Percentiles rank a stretch among this genome's conserved stretches.
Conservation (phyloP, 2,113 vertebrate species). For the Lanius ludovicianus region DNA sequence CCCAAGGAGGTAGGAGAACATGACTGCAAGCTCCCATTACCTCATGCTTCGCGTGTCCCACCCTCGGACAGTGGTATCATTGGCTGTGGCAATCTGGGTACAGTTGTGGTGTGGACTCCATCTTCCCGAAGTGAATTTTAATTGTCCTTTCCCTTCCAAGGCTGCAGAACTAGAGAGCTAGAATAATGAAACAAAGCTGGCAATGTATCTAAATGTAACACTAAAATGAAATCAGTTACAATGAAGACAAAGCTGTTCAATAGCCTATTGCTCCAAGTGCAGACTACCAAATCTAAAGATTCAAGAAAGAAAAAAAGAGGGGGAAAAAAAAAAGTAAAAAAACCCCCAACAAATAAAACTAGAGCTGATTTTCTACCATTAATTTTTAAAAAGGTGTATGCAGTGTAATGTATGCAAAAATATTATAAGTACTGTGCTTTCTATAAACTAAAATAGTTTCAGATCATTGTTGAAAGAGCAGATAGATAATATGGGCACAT, state of each 20-base stretch:
- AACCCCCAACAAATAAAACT: background rate
- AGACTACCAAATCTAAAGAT: background rate
- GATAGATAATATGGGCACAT: background rate
- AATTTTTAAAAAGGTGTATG: background rate
- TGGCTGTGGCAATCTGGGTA: constrained; percentile 94
- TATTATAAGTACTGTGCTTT: background rate
- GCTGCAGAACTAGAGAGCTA: constrained; percentile 88
- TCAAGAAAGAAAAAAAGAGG: background rate
- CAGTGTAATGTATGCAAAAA: background rate
- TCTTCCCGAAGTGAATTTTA: constrained; percentile 92
- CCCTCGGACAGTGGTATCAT: constrained; percentile 88
- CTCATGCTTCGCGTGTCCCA: constrained; percentile 97
- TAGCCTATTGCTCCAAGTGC: background rate
- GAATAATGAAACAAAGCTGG: background rate
- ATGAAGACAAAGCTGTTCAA: background rate
- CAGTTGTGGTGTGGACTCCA: constrained; percentile 98
- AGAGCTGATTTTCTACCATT: background rate
- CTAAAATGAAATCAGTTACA: background rate
- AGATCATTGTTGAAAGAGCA: background rate
- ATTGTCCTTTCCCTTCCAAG: constrained; percentile 95
- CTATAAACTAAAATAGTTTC: background rate
- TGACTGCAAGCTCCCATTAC: constrained; percentile 65
- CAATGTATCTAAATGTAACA: background rate
- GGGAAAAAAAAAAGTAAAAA: background rate
- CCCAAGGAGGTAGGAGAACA: background rate